phyloP scores from a whole-genome alignment of 2,113 vertebrate genomes.

The Pica pica region DNA sequence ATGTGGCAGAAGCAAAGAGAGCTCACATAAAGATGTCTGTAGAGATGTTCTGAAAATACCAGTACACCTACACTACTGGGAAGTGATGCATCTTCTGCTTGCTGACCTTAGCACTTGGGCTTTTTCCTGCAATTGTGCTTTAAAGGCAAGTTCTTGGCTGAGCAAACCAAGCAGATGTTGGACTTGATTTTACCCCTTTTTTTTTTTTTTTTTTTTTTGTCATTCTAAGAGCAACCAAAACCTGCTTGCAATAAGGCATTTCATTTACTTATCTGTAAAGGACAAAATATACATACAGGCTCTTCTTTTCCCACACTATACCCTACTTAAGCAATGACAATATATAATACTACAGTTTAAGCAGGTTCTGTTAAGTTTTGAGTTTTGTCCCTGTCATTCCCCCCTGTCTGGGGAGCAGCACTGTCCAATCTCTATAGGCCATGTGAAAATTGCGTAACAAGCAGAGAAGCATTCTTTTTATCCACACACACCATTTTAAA shows the following conservation, averaged over 20 bases:
- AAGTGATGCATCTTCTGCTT: background rate
- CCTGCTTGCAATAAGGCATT: background rate
- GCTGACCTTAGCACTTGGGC: background rate
- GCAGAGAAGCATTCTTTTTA: background rate
- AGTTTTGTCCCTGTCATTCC: background rate
- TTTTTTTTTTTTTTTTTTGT: background rate
- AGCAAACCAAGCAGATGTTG: constrained; percentile 10
- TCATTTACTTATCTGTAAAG: constrained; percentile 11
- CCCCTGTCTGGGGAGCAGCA: background rate
- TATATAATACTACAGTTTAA: background rate
- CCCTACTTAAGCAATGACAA: background rate
- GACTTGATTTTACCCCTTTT: background rate
- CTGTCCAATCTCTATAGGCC: background rate
- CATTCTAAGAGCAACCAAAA: background rate
- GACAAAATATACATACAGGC: background rate
- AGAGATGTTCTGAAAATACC: background rate
- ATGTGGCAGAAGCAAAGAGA: background rate
- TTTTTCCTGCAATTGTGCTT: constrained; percentile 6
- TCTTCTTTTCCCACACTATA: background rate
- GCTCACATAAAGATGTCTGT: background rate
- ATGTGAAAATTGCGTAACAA: background rate
- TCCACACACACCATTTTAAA: constrained; percentile 7
- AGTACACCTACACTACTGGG: background rate
- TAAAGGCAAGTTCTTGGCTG: constrained; percentile 40
- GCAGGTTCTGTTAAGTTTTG: background rate